Evolutionary conservation across 2,888 invertebrate genomes (phyloP).

Genomic region (Callosobruchus maculatus): DNA sequence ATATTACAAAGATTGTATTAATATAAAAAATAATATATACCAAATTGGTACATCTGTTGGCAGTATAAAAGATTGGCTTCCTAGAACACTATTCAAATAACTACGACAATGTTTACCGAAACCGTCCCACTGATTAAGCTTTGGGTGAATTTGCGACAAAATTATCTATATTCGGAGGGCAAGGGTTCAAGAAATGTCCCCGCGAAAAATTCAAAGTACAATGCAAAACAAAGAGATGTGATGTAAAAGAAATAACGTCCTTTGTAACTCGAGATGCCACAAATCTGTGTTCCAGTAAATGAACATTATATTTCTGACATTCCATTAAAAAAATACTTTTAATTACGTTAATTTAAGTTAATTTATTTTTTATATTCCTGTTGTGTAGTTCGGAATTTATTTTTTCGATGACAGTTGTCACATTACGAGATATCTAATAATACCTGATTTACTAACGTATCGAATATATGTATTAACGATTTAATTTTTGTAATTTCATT

Average conservation of each 20-base stretch:
- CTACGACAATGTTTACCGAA: slow-evolving; percentile 3
- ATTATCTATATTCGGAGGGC: slow-evolving; percentile 22
- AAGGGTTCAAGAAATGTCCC: slow-evolving; percentile 21
- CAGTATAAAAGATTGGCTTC: slow-evolving; percentile 1
- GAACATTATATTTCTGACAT: no score
- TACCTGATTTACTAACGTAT: no score
- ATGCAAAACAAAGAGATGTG: slow-evolving; percentile 7
- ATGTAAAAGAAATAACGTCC: neutral
- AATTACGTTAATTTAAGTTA: no score
- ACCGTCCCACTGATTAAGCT: slow-evolving; percentile 4
- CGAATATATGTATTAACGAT: no score
- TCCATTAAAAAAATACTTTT: no score
- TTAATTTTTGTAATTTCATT: no score
- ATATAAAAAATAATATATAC: slow-evolving; percentile 9
- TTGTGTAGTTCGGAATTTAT: no score
- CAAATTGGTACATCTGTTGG: slow-evolving; percentile 5
- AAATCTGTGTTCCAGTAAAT: no score
- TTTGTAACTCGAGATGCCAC: neutral
- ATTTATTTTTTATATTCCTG: no score
- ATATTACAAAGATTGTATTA: slow-evolving; percentile 3
- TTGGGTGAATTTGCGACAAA: slow-evolving; percentile 16
- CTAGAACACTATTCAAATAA: slow-evolving; percentile 8
- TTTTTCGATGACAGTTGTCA: no score
- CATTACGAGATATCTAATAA: no score
- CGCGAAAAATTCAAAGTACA: slow-evolving; percentile 13